Evolutionary conservation across 2,888 invertebrate genomes (phyloP).

Genomic region (Cylloceria caligata): DNA sequence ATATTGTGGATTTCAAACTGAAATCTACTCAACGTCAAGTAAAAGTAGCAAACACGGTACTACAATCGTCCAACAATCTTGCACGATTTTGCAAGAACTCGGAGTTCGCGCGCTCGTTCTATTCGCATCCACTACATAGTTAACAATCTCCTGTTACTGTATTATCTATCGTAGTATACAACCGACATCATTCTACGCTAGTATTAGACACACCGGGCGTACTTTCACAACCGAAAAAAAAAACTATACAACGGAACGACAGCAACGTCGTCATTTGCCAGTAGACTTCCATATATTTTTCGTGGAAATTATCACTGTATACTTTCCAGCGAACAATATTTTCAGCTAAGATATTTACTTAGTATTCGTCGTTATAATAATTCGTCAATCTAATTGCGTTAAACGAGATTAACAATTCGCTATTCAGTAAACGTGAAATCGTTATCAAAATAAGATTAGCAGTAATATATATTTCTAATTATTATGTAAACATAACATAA

Average conservation of each 20-base stretch:
- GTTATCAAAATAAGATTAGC: too few relatives aligned
- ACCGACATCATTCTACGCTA: conserved; percentile 3
- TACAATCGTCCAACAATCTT: conserved; percentile 73
- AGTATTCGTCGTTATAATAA: too few relatives aligned
- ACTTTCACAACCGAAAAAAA: conserved; percentile 78
- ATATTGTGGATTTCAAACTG: background rate
- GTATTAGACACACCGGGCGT: conserved; percentile 62
- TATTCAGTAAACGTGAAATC: background rate
- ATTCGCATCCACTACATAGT: conserved; percentile 77
- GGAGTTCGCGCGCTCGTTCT: conserved; percentile 74
- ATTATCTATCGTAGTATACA: background rate
- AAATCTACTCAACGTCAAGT: conserved; percentile 5
- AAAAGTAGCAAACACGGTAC: conserved; percentile 62
- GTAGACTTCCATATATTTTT: background rate
- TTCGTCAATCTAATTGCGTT: background rate
- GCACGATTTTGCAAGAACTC: conserved; percentile 78
- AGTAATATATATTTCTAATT: too few relatives aligned
- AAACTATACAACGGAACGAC: conserved; percentile 46
- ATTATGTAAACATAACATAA: too few relatives aligned
- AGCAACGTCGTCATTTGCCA: background rate
- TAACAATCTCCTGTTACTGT: conserved; percentile 45
- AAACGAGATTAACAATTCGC: background rate
- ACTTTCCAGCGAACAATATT: background rate
- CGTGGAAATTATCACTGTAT: background rate
- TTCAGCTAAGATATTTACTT: background rate